Conservation (phyloP, 2,113 vertebrate genomes). For the Strix uralensis region DNA sequence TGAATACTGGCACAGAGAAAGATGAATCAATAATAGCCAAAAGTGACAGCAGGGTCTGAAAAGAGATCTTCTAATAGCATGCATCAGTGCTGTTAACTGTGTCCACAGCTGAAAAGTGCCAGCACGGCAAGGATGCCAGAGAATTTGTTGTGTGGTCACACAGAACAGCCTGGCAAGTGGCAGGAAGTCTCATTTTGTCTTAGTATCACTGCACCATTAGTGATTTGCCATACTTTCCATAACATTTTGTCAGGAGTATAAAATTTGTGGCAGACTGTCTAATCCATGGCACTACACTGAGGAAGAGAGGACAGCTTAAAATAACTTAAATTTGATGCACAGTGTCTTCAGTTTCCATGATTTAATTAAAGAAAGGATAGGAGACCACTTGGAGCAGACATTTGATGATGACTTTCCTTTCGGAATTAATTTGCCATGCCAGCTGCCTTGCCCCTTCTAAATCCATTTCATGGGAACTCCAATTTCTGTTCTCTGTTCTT, state of each 20-base stretch:
- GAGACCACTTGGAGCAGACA: neutral
- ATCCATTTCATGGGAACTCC: neutral
- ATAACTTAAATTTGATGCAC: neutral
- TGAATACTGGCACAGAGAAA: neutral
- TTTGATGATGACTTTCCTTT: neutral
- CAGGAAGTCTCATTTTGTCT: neutral
- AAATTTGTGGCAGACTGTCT: neutral
- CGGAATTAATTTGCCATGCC: neutral
- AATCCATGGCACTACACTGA: neutral
- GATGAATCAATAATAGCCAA: neutral
- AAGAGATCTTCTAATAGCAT: neutral
- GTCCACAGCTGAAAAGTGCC: neutral
- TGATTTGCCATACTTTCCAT: neutral
- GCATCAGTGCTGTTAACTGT: neutral
- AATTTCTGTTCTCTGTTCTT: neutral
- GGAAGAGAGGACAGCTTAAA: neutral
- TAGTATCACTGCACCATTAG: neutral
- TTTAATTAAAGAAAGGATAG: neutral
- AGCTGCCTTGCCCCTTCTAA: neutral
- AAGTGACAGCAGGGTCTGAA: neutral
- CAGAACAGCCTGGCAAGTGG: neutral
- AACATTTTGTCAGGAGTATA: neutral
- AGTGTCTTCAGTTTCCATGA: neutral
- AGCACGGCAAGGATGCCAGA: fast-evolving
- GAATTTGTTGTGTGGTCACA: neutral